These are phyloP conservation scores for Struthidea cinerea DNA, from an alignment of 2,113 vertebrate species.

Conservation along the genomic window DNA sequence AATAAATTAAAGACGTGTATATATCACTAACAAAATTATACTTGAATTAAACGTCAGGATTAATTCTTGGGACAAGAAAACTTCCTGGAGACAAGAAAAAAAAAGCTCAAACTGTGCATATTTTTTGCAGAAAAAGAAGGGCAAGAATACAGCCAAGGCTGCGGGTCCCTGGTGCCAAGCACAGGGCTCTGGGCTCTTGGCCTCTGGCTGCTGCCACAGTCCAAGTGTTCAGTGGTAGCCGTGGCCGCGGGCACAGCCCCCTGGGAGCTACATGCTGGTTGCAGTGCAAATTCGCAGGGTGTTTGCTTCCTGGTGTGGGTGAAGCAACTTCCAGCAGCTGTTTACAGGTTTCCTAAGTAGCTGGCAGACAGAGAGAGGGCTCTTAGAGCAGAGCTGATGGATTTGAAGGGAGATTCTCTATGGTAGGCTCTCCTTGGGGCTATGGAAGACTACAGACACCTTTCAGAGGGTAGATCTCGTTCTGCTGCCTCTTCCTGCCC, in stretches of 20 bases:
- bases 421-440: background rate
- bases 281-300: background rate
- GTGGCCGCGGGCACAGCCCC: background rate
- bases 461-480: background rate
- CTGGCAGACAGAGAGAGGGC: background rate
- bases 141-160: background rate
- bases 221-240: background rate
- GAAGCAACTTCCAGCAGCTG: background rate
- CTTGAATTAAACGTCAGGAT: background rate
- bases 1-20: background rate
- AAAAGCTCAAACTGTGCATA: background rate
- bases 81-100: background rate
- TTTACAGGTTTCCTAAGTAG: background rate
- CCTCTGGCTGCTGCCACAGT: background rate
- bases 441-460: background rate
- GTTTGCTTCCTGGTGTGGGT: background rate
- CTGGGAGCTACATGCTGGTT: rapidly evolving
- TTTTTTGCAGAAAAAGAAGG: background rate
- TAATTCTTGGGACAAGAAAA: background rate
- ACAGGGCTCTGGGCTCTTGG: too few species aligned
- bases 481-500: background rate
- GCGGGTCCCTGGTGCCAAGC: rapidly evolving
- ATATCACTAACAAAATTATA: background rate
- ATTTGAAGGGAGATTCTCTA: background rate
- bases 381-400: background rate